phyloP scores from a whole-genome alignment of 2,797 vertebrate species.

The Botia almorhae region DNA sequence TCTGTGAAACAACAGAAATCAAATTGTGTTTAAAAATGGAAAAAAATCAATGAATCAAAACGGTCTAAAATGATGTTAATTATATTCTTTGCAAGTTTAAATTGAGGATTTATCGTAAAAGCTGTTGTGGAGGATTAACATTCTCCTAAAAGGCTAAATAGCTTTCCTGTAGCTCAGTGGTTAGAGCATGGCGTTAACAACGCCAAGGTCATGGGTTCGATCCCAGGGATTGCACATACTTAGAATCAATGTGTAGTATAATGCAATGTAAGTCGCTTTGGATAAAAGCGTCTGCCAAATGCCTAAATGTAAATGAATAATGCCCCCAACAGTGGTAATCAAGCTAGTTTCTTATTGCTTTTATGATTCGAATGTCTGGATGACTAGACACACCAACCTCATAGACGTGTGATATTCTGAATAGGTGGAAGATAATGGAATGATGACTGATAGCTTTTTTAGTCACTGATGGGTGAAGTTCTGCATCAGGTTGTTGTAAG shows the following conservation, averaged over 20 bases:
- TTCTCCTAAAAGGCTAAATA: background rate
- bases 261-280: no score
- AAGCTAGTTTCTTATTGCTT: no score
- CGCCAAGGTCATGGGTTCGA: no score
- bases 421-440: background rate
- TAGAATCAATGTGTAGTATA: no score
- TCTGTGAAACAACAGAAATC: background rate
- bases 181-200: no score
- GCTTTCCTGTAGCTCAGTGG: no score
- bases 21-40: background rate
- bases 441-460: background rate
- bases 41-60: background rate
- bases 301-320: no score
- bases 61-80: no score
- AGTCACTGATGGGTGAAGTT: conserved; percentile 4
- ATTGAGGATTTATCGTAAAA: no score
- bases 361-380: background rate
- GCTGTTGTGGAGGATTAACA: background rate
- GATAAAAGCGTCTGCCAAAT: no score
- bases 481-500: background rate
- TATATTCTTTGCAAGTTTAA: no score
- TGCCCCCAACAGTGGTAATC: background rate
- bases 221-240: no score
- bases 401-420: background rate
- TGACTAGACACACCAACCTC: background rate